Base-by-base conservation (phyloP, 2,888 invertebrate species). In the Spodoptera exigua region DNA sequence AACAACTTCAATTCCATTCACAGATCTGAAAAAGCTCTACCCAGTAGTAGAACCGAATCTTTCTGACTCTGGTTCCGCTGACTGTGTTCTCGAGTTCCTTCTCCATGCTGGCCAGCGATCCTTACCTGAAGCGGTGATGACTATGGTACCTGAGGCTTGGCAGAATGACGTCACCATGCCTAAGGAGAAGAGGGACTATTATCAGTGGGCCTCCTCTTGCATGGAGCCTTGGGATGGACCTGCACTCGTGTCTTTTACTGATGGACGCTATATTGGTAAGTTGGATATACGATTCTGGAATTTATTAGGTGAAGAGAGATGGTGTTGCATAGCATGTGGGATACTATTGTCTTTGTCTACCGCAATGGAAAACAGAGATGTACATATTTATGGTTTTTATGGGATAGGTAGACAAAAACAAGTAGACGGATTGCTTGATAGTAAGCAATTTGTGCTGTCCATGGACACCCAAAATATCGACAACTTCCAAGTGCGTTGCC, bases 141-240 rank as follows among this genome's bases (percentile, higher is more conserved):
- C 98, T 0, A 99, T 99, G 99, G 99, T 98, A 43, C 99, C 99
- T 0, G 99, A 99, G 90, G 99, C 99, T 0, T 99, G 99, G 99
- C 99, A 99, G 91, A 98, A 99, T 86, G 99, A 98, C 87, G 93
- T 95, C 63, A 97, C 97, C 21, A 99, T 99, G 99, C 95, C 97
- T 1, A 95, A 96, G 67, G 98, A 98, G 84, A 99, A 99, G 91
- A 96, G 97, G 49, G 97, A 98, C 84, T 99, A 99, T 89, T 99
- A 99, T 92, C 97, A 98, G 76, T 99, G 99, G 99, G 97, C 99
- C 12, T 97, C 99, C 0, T 99, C 97, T 84, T 97, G 97, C 14
- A 99, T 99, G 99, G 99, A 99, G 88, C 99, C 99, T 0, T 99
- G 99, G 99, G 99, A 99, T 90, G 99, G 99, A 27, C 97, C 98